Evolutionary conservation across 2,113 vertebrate species (phyloP).

Genomic region (Catharus minimus): DNA sequence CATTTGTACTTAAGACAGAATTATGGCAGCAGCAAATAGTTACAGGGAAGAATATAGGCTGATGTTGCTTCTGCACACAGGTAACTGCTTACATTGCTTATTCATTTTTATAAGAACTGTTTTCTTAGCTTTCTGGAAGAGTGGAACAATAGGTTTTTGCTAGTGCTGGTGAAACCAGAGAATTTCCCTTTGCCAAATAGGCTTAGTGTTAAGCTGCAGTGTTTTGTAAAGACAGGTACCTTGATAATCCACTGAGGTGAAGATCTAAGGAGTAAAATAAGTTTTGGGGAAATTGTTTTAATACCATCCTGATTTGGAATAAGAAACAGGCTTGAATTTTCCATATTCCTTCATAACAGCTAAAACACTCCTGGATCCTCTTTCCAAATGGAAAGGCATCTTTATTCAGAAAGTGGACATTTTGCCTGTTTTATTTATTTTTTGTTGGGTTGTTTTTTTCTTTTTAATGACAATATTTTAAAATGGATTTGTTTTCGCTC

Average conservation of each 20-base stretch:
- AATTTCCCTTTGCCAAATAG: neutral
- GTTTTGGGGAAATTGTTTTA: neutral
- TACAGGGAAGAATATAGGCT: neutral
- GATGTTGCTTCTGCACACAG: neutral
- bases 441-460: neutral
- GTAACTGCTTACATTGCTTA: neutral
- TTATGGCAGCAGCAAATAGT: conserved; percentile 13
- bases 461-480: neutral
- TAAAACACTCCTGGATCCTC: neutral
- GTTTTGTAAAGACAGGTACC: neutral
- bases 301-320: neutral
- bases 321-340: neutral
- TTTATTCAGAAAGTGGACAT: neutral
- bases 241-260: neutral
- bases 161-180: neutral
- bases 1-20: conserved; percentile 50
- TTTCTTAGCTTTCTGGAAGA: neutral
- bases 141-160: neutral
- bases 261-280: neutral
- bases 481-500: neutral
- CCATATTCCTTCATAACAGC: neutral
- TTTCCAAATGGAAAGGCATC: neutral
- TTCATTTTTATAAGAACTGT: neutral
- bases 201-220: neutral
- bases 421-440: neutral